A percentile compares a stretch with the other conserved stretches of the same genome.
These are phyloP conservation scores for Pampusana beccarii DNA, from an alignment of 2,113 vertebrate species.

Conservation along the genomic window DNA sequence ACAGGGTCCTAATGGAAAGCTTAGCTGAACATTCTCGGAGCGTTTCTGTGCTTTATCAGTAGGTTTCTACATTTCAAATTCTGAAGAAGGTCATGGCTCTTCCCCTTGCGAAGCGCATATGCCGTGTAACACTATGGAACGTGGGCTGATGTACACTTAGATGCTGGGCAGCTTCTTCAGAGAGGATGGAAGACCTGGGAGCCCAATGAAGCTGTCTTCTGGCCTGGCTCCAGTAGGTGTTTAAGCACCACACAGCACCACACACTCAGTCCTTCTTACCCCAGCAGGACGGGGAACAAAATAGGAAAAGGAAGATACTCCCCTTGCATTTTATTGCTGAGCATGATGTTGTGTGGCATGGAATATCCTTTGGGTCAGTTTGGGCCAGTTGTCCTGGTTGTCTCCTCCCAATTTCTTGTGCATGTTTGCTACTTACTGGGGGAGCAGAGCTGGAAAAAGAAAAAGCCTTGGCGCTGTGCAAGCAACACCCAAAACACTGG, in stretches of 20 bases:
- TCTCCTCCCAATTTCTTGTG: background rate
- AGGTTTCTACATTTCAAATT: background rate
- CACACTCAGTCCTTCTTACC: accelerated
- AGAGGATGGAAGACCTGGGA: background rate
- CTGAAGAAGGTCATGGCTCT: background rate
- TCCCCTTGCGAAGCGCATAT: background rate
- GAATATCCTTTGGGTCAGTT: background rate
- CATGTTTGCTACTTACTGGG: background rate
- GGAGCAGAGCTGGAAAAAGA: background rate
- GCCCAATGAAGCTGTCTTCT: accelerated
- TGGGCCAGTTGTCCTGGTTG: background rate
- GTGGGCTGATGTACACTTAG: background rate
- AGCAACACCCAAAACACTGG: background rate
- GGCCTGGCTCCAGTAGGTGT: background rate
- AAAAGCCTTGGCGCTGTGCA: background rate
- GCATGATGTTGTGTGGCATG: accelerated
- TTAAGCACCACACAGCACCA: too few species aligned
- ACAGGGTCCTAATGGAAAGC: background rate
- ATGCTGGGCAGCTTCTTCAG: background rate
- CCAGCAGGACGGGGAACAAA: background rate
- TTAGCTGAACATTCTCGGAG: background rate
- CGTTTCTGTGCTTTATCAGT: background rate
- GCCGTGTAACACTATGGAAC: background rate
- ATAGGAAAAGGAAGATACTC: background rate
- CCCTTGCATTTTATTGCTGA: background rate